These are phyloP conservation scores for Mystacides longicornis DNA, from an alignment of 2,888 invertebrate genomes.

Conservation along the genomic window DNA sequence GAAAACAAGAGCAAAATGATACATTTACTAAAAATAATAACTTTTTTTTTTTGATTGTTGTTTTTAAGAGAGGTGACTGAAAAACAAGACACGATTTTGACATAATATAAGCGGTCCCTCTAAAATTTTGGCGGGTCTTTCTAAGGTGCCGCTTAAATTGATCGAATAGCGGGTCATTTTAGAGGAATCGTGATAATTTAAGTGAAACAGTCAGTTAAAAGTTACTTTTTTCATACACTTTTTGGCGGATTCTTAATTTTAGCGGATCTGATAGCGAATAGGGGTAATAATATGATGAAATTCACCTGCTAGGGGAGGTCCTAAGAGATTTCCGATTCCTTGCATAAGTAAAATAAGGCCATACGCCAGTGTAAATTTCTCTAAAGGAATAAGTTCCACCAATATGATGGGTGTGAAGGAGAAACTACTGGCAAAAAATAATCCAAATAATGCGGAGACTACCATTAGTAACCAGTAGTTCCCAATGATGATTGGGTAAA, in stretches of 20 bases:
- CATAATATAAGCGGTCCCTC: no score
- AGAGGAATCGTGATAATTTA: no score
- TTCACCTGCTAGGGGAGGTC: conserved; percentile 84
- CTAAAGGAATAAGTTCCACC: conserved; percentile 80
- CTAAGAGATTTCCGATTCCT: conserved; percentile 86
- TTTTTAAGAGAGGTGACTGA: no score
- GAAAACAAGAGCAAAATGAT: no score
- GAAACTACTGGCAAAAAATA: conserved; percentile 87
- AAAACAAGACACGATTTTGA: no score
- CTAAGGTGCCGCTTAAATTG: no score
- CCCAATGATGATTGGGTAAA: conserved; percentile 50
- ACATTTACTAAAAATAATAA: no score
- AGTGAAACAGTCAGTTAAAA: no score
- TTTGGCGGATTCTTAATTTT: not conserved
- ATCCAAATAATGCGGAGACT: conserved; percentile 66
- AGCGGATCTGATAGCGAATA: not conserved
- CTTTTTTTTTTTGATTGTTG: no score
- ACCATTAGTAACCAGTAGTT: conserved; percentile 45
- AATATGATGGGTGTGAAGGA: conserved; percentile 85
- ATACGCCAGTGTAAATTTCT: conserved; percentile 88
- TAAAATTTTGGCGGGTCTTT: no score
- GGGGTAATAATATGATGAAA: not conserved
- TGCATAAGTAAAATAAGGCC: conserved; percentile 83
- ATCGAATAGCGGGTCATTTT: no score
- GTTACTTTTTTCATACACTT: not conserved